Evolutionary conservation across 2,888 invertebrate genomes (phyloP).

Genomic region (Copidosoma aretas): DNA sequence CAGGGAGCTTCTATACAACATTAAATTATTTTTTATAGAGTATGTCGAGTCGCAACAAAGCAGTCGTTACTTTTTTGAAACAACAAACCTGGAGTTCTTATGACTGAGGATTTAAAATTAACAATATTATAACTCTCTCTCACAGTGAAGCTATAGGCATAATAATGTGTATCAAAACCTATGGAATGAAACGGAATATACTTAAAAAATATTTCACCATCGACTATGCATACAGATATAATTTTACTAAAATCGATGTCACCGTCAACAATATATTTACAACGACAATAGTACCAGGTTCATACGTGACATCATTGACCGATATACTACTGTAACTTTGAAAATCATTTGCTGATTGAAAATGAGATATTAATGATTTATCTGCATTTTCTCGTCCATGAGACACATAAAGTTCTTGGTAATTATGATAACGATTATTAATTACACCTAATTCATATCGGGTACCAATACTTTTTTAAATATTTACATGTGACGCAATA

Average conservation of each 20-base stretch:
- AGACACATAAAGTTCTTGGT: background rate
- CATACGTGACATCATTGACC: background rate
- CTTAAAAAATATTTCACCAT: background rate
- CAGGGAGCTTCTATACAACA: background rate
- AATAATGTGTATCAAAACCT: conserved; percentile 4
- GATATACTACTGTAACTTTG: no score
- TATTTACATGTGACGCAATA: background rate
- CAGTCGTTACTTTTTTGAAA: no score
- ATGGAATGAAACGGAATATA: background rate
- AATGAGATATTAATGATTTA: no score
- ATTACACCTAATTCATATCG: background rate
- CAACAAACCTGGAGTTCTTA: no score
- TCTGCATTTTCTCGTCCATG: background rate
- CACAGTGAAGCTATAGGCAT: background rate
- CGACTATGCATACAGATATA: background rate
- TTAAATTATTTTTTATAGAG: background rate
- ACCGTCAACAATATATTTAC: background rate
- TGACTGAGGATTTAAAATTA: no score
- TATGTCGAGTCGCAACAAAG: no score
- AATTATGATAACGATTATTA: background rate
- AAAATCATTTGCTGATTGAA: no score
- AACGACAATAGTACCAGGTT: background rate
- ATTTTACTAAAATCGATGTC: background rate
- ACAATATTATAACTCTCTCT: background rate
- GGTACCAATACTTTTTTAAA: background rate